These are phyloP conservation scores for Leucoma salicis DNA, from an alignment of 2,888 invertebrate genomes.

Conservation along the genomic window DNA sequence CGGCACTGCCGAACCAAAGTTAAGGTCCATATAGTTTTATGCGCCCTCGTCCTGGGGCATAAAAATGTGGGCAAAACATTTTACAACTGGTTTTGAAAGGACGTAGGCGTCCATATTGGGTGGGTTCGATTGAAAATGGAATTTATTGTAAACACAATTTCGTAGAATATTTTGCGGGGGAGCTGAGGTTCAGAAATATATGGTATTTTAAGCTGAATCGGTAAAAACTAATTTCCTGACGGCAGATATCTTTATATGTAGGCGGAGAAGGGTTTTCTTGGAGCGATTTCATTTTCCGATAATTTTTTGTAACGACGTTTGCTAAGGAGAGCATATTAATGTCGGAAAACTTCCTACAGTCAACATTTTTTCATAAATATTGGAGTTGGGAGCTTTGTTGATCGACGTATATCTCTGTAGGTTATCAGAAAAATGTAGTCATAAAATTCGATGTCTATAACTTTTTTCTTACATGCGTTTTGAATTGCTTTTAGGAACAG, in stretches of 20 bases:
- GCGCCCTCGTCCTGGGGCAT: constrained; percentile 7
- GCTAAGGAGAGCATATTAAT: too few relatives aligned
- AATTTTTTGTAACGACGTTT: background rate
- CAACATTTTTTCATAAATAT: too few relatives aligned
- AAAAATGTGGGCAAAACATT: constrained; percentile 17
- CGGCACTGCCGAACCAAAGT: constrained; percentile 1
- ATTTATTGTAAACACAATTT: constrained; percentile 25
- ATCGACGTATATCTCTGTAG: too few relatives aligned
- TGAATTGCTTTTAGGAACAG: too few relatives aligned
- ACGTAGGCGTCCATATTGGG: constrained; percentile 22
- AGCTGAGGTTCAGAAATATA: constrained; percentile 9
- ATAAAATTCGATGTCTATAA: too few relatives aligned
- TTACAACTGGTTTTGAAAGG: constrained; percentile 14
- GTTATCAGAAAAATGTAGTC: too few relatives aligned
- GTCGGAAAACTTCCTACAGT: too few relatives aligned
- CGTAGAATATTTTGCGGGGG: constrained; percentile 16
- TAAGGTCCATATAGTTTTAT: constrained; percentile 22
- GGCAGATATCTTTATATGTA: constrained; percentile 1
- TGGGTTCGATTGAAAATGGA: constrained; percentile 17
- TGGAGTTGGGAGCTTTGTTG: too few relatives aligned
- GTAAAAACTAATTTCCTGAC: constrained; percentile 22
- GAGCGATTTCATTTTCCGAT: background rate
- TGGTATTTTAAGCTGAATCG: constrained; percentile 11
- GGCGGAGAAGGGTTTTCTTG: background rate
- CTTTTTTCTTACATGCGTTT: too few relatives aligned